Evolutionary conservation across 2,888 invertebrate species (phyloP).

Genomic region (Litoditis marina): DNA sequence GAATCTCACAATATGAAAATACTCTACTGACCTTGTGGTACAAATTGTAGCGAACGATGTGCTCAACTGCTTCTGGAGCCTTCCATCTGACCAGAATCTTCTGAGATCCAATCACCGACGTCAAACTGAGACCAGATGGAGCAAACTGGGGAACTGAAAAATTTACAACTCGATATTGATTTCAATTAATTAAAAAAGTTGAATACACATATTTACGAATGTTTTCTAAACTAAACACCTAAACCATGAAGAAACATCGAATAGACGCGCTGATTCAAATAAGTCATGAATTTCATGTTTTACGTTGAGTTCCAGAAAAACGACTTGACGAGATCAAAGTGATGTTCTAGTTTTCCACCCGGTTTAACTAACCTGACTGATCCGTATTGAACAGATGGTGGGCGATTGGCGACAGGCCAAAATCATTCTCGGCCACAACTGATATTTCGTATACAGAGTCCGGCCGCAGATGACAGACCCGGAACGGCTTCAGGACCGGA

Average conservation of each 20-base stretch:
- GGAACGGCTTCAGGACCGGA: not conserved
- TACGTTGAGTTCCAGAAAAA: too few species aligned
- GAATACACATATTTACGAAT: too few species aligned
- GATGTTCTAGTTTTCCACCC: too few species aligned
- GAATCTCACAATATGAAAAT: too few species aligned
- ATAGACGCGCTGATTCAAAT: too few species aligned
- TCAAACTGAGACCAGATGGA: conserved; percentile 38
- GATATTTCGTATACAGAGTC: conserved; percentile 42
- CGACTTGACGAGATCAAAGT: too few species aligned
- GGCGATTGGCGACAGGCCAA: conserved; percentile 50
- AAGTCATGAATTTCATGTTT: too few species aligned
- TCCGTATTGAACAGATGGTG: conserved; percentile 49
- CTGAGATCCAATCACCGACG: conserved; percentile 32
- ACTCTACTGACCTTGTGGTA: conserved; percentile 25
- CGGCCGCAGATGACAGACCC: conserved; percentile 44
- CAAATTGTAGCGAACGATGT: conserved; percentile 30
- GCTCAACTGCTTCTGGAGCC: conserved; percentile 13
- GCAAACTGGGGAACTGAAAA: conserved; percentile 46
- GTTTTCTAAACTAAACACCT: too few species aligned
- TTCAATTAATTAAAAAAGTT: too few species aligned
- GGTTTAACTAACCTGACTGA: conserved; percentile 25
- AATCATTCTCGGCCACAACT: conserved; percentile 51
- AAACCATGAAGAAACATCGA: too few species aligned
- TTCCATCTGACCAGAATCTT: conserved; percentile 32
- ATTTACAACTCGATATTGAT: too few species aligned